Evolutionary conservation across 2,797 vertebrate species (phyloP).

Genomic region (Aplochiton taeniatus): DNA sequence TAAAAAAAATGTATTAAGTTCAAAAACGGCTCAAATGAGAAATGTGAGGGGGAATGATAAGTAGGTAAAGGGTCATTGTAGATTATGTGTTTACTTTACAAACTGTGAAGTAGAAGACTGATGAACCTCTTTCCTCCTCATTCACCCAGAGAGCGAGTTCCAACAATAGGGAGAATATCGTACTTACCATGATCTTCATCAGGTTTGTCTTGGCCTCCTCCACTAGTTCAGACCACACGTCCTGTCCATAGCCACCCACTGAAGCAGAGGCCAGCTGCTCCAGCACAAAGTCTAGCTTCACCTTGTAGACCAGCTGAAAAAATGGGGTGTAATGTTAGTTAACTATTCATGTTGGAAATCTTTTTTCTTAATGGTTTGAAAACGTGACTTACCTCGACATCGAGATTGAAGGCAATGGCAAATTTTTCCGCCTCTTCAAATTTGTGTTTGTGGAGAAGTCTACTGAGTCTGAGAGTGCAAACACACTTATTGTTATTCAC

Average conservation of each 20-base stretch:
- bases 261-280: slow-evolving; percentile 88
- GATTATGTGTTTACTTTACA: too few species aligned
- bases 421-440: slow-evolving; percentile 96
- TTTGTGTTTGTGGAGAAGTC: slow-evolving; percentile 91
- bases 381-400: slow-evolving; percentile 83
- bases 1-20: too few species aligned
- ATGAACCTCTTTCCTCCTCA: too few species aligned
- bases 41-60: too few species aligned
- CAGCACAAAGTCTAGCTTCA: slow-evolving; percentile 89
- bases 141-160: too few species aligned
- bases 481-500: neutral
- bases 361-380: neutral
- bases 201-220: slow-evolving; percentile 89
- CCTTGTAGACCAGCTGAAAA: slow-evolving; percentile 92
- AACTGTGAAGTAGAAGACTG: too few species aligned
- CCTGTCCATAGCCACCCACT: slow-evolving; percentile 62
- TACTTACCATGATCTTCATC: slow-evolving; percentile 86
- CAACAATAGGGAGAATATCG: too few species aligned
- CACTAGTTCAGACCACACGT: slow-evolving; percentile 80
- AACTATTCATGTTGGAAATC: neutral
- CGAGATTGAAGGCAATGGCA: slow-evolving; percentile 90
- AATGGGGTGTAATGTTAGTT: slow-evolving; percentile 3
- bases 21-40: too few species aligned
- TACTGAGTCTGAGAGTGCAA: slow-evolving; percentile 80
- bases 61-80: too few species aligned